Conservation (phyloP, 2,888 invertebrate species). For the Bombylius major region DNA sequence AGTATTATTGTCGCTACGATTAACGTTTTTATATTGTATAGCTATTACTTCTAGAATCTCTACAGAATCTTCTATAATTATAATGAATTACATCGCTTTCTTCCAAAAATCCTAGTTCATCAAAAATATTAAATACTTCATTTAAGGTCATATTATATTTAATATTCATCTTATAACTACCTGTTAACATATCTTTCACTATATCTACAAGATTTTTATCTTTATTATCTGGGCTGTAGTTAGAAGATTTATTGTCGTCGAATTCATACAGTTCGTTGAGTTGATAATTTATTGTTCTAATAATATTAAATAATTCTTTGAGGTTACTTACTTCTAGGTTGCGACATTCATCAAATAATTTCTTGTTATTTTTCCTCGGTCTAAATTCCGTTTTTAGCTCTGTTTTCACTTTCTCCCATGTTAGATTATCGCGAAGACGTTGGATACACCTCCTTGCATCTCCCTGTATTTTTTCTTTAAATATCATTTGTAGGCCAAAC, state of each 20-base stretch:
- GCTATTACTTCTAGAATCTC: too few species aligned
- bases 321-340: neutral
- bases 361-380: neutral
- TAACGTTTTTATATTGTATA: too few species aligned
- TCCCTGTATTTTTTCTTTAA: neutral
- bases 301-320: too few species aligned
- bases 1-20: too few species aligned
- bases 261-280: neutral
- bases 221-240: neutral
- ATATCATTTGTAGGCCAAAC: too few species aligned
- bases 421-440: neutral
- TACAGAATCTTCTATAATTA: too few species aligned
- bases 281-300: too few species aligned
- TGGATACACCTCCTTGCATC: neutral
- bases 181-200: neutral
- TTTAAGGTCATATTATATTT: neutral
- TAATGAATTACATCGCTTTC: too few species aligned
- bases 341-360: too few species aligned
- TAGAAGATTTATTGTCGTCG: neutral
- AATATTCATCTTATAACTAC: neutral
- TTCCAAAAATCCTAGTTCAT: too few species aligned
- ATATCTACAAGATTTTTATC: neutral
- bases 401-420: neutral
- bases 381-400: neutral
- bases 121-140: neutral